Evolutionary conservation across 2,113 vertebrate species (phyloP), one percentile per base, ranked within the genome.

Genomic region (Pithys albifrons): DNA sequence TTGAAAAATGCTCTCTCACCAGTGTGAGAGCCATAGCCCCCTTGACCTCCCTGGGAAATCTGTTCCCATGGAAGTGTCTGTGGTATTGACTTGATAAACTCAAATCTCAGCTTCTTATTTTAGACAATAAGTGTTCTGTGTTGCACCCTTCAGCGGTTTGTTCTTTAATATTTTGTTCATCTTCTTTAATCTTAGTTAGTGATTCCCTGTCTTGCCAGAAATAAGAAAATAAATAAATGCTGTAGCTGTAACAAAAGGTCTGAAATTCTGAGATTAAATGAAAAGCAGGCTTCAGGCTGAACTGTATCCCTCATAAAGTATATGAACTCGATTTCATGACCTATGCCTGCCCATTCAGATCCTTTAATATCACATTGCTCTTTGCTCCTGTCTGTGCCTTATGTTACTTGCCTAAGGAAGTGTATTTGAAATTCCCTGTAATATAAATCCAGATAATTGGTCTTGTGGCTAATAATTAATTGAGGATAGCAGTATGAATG

Each of bases 151-250:
- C 72, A 95, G 88, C 52, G 1, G 37, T 89, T 85, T 95, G 58
- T 89, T 90, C 87, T 94, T 81, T 88, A 93, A 93, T 88, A 95
- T 33, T 89, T 77, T 92, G 37, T 85, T 88, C 31, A n/a, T 65
- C 77, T 95, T 82, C 89, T 94, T 95, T 88, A 96, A 87, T 95
- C 69, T 95, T 80, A 91, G 66, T 95, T 71, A 93, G 74, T 54
- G 65, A 45, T 91, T 88, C 64, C 86, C 27, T 70, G 43, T 93
- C 57, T 82, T 6, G 3, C 81, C 19, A 76, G 81, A 77, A 96
- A 91, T 16, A 89, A 70, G 86, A 85, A 96, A 97, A 95, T 80
- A 97, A 94, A 96, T 85, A 96, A 97, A 93, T 71, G 70, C 41
- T 57, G 15, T 65, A 71, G 74, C 62, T 91, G 45, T 88, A 65